These are phyloP conservation scores for Lemur catta DNA, from an alignment of 2,797 vertebrate genomes.

Conservation along the genomic window DNA sequence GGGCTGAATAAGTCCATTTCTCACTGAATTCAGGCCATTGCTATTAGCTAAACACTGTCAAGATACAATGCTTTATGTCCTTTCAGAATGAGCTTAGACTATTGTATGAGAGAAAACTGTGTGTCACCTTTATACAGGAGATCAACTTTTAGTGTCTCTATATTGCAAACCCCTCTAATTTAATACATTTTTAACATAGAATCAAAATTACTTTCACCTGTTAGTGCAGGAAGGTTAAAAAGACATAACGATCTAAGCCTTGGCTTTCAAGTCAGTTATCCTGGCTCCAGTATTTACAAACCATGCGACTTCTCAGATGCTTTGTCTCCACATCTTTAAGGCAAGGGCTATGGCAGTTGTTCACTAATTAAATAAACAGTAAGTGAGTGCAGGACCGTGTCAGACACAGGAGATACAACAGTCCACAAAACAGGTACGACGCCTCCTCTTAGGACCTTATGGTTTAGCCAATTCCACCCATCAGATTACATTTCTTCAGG, in stretches of 20 bases:
- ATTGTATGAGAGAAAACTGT: background rate
- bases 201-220: background rate
- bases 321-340: background rate
- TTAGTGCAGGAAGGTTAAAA: background rate
- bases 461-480: background rate
- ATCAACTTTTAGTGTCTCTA: background rate
- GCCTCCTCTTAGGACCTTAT: background rate
- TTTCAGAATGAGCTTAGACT: background rate
- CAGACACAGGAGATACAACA: background rate
- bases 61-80: background rate
- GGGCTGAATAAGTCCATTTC: background rate
- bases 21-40: background rate
- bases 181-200: background rate
- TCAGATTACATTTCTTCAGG: background rate
- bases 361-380: background rate
- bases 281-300: background rate
- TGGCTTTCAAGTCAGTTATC: background rate
- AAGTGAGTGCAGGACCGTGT: background rate
- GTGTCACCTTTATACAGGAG: background rate
- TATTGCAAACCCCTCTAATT: background rate
- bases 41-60: background rate
- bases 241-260: background rate
- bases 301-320: background rate
- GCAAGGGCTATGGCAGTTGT: background rate
- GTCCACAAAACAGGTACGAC: background rate